A percentile compares a stretch with the other conserved stretches of the same genome.
These are phyloP conservation scores for Artibeus jamaicensis DNA, from an alignment of 2,797 vertebrate species.

Conservation along the genomic window DNA sequence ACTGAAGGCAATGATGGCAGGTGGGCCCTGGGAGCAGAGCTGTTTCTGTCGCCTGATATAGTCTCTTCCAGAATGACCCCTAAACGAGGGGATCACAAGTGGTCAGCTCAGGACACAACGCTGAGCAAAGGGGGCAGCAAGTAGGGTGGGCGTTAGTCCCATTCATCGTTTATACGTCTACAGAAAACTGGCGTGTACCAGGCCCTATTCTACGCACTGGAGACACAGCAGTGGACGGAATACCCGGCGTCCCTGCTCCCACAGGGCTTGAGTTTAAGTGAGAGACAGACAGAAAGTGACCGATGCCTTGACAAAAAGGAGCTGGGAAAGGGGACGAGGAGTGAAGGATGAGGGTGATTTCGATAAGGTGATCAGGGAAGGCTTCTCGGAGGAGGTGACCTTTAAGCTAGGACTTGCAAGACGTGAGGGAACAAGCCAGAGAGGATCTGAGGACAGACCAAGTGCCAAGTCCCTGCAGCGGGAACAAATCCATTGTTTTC, in stretches of 20 bases:
- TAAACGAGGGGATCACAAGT: background rate
- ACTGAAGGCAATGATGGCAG: background rate
- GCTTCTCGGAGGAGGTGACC: background rate
- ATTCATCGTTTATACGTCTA: background rate
- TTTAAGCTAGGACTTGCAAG: background rate
- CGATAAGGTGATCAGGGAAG: background rate
- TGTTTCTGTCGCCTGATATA: background rate
- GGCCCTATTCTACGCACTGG: background rate
- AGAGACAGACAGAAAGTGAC: background rate
- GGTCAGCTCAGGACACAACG: background rate
- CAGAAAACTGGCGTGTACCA: background rate
- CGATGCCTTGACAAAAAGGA: background rate
- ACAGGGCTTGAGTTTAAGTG: background rate
- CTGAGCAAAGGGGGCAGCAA: background rate
- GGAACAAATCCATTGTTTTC: background rate
- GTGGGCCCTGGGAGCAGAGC: background rate
- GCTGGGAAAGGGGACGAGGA: background rate
- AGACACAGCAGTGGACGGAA: background rate
- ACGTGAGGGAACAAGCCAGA: background rate
- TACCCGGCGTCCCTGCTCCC: background rate
- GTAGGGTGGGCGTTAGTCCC: background rate
- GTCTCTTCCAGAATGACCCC: background rate
- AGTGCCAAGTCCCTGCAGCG: background rate
- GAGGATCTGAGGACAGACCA: background rate
- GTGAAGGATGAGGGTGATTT: background rate